Conservation (phyloP, 2,888 invertebrate species). For the Caenorhabditis sp. region DNA sequence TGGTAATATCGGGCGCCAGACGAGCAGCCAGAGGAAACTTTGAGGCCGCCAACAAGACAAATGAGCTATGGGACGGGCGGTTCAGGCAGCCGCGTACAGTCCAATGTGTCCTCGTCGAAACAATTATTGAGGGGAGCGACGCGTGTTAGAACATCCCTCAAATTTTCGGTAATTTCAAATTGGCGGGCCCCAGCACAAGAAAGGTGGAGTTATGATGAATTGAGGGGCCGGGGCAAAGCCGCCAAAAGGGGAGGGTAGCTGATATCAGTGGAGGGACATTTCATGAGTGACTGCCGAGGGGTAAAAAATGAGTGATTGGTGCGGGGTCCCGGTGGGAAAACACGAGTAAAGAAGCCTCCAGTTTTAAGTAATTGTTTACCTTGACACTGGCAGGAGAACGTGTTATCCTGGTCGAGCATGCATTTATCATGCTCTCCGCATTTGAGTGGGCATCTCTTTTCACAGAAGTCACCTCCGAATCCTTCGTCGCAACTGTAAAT, state of each 20-base stretch:
- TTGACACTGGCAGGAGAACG: conserved; percentile 33
- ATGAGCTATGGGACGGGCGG: conserved; percentile 11
- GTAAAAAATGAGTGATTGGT: conserved; percentile 8
- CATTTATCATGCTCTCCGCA: conserved; percentile 35
- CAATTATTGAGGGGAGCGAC: conserved; percentile 34
- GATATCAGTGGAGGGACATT: too few relatives aligned
- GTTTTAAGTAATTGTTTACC: too few relatives aligned
- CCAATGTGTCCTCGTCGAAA: conserved; percentile 33
- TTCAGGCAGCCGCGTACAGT: not conserved
- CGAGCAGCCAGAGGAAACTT: not conserved
- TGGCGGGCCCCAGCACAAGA: not conserved
- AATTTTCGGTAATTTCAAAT: not conserved
- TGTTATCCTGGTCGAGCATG: conserved; percentile 26
- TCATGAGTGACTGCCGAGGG: not conserved
- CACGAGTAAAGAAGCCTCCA: too few relatives aligned
- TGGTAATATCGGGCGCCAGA: not conserved
- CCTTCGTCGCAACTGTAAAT: conserved; percentile 47
- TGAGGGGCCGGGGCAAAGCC: not conserved
- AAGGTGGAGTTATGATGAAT: conserved; percentile 15
- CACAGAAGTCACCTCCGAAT: conserved; percentile 46
- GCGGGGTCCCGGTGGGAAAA: too few relatives aligned
- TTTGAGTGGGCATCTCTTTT: conserved; percentile 23
- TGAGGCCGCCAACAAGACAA: conserved; percentile 21
- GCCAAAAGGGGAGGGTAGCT: conserved; percentile 32
- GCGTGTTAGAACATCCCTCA: conserved; percentile 4